Conservation (phyloP, 2,797 vertebrate species). For the Sebastes flavidus region DNA sequence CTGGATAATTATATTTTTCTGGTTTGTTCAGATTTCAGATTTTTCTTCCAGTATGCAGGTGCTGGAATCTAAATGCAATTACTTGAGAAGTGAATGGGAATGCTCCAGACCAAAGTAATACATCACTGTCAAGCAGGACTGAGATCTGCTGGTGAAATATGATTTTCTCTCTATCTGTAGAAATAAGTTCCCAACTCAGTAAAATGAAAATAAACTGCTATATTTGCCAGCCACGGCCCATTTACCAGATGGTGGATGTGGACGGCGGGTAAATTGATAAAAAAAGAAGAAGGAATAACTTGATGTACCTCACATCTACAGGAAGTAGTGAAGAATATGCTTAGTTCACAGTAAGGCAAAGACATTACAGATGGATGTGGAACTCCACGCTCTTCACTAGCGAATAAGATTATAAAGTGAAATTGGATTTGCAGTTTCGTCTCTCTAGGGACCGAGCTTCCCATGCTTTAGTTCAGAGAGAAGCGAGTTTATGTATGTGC, state of each 20-base stretch:
- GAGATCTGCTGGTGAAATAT: slow-evolving; percentile 62
- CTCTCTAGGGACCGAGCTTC: slow-evolving; percentile 25
- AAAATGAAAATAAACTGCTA: slow-evolving; percentile 64
- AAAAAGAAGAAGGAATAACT: slow-evolving; percentile 30
- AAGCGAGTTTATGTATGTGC: slow-evolving; percentile 18
- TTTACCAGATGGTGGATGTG: slow-evolving; percentile 55
- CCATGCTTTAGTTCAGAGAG: slow-evolving; percentile 25
- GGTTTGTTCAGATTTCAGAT: slow-evolving; percentile 61
- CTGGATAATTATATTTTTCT: slow-evolving; percentile 56
- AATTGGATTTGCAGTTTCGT: slow-evolving; percentile 61
- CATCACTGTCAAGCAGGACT: slow-evolving; percentile 69
- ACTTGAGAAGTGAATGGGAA: slow-evolving; percentile 54
- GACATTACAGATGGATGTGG: slow-evolving; percentile 48
- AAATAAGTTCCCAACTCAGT: slow-evolving; percentile 62
- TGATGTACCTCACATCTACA: slow-evolving; percentile 24
- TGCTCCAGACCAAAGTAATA: slow-evolving; percentile 62
- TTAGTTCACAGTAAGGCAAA: slow-evolving; percentile 17
- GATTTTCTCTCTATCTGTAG: slow-evolving; percentile 64
- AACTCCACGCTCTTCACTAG: slow-evolving; percentile 29
- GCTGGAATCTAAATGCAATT: slow-evolving; percentile 65
- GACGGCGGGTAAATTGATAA: slow-evolving; percentile 44
- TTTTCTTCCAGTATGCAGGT: slow-evolving; percentile 48
- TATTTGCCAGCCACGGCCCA: slow-evolving; percentile 51
- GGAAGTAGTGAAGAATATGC: slow-evolving; percentile 30
- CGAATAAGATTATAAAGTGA: slow-evolving; percentile 53